A percentile compares a stretch with the other conserved stretches of the same genome.
Conservation (phyloP, 1,140 invertebrate genomes). For the Doryteuthis pealeii region DNA sequence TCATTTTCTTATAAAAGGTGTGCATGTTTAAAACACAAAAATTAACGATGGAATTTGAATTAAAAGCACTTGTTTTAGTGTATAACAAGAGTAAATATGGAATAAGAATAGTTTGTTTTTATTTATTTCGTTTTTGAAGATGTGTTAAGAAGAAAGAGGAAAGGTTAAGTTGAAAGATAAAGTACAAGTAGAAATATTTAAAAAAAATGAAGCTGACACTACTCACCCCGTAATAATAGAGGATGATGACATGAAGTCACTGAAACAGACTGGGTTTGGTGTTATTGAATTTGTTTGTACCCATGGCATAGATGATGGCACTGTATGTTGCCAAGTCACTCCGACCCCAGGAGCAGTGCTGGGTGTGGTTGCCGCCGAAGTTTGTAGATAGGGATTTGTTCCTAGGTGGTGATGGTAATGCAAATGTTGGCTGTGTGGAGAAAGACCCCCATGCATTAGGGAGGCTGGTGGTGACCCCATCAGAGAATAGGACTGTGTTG, state of each 20-base stretch:
- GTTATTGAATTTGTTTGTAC: background rate
- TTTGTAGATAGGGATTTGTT: background rate
- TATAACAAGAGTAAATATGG: background rate
- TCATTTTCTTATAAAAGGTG: too few relatives aligned
- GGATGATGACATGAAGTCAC: background rate
- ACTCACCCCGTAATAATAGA: background rate
- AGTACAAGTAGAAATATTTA: too few relatives aligned
- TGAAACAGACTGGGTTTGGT: constrained; percentile 1
- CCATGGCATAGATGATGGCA: constrained; percentile 10
- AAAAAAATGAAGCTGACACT: background rate
- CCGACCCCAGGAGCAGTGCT: constrained; percentile 8
- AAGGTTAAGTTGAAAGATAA: too few relatives aligned
- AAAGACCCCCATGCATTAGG: background rate
- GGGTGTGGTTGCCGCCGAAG: background rate
- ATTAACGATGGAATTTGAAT: too few relatives aligned
- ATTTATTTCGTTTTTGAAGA: too few relatives aligned
- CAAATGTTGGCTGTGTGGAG: background rate
- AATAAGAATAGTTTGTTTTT: background rate
- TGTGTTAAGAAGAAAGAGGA: too few relatives aligned
- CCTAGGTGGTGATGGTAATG: background rate
- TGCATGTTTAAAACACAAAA: too few relatives aligned
- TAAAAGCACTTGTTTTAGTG: background rate
- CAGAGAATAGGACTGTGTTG: constrained; percentile 6
- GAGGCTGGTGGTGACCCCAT: background rate
- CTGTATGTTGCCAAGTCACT: constrained; percentile 12